A percentile compares a stretch with the other conserved stretches of the same genome.
phyloP scores from a whole-genome alignment of 2,888 invertebrate species.

The Cataglyphis livida region DNA sequence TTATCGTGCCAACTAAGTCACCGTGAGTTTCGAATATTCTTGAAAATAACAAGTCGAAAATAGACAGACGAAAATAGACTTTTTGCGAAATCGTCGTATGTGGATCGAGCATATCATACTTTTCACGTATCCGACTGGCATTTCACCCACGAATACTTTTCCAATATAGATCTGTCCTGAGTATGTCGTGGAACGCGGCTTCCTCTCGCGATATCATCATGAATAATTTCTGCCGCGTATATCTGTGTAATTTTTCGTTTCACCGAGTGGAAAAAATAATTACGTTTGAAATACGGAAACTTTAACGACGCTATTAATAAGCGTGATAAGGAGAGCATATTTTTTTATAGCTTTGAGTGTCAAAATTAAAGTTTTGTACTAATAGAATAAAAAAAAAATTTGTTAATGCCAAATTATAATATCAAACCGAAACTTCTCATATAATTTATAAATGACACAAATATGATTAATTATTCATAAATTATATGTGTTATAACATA shows the following conservation, averaged over 20 bases:
- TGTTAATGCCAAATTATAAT: background rate
- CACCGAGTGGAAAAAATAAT: constrained; percentile 4
- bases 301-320: constrained; percentile 2
- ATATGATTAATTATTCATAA: background rate
- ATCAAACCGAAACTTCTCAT: background rate
- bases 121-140: constrained; percentile 40
- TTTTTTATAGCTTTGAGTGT: background rate
- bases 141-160: constrained; percentile 14
- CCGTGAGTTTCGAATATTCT: constrained; percentile 20
- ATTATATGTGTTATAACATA: background rate
- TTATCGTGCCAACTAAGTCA: constrained; percentile 23
- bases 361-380: background rate
- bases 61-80: constrained; percentile 22
- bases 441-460: no score
- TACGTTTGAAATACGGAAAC: background rate
- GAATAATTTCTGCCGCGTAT: constrained; percentile 42
- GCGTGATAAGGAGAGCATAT: background rate
- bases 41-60: constrained; percentile 30
- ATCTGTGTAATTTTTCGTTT: background rate
- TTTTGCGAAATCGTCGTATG: background rate
- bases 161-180: constrained; percentile 41
- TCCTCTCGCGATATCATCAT: constrained; percentile 12
- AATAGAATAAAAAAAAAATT: background rate
- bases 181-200: background rate
- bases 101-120: constrained; percentile 22